Conservation (phyloP, 92 coral and sea anemone genomes). For the Porites rus region DNA sequence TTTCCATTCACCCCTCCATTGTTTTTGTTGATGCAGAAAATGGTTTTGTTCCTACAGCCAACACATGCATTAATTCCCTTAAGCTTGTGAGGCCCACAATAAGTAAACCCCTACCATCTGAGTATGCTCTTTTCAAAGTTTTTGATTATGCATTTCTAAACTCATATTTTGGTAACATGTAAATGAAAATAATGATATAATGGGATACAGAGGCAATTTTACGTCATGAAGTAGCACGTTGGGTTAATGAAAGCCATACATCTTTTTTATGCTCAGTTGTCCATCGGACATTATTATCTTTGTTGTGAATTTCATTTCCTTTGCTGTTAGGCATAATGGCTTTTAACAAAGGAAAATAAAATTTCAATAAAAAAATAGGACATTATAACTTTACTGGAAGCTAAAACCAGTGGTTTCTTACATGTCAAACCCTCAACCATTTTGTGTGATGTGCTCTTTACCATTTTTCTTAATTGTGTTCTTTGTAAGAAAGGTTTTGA, state of each 20-base stretch:
- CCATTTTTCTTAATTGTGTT: conserved; percentile 27
- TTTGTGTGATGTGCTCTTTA: conserved; percentile 44
- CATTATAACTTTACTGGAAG: background rate
- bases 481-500: too few relatives aligned
- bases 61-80: too few relatives aligned
- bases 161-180: conserved; percentile 65
- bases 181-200: background rate
- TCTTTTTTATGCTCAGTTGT: too few relatives aligned
- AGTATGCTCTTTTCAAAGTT: conserved; percentile 32
- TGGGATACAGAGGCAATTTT: too few relatives aligned
- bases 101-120: too few relatives aligned
- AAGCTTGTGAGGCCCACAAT: too few relatives aligned
- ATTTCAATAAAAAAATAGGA: background rate
- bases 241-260: too few relatives aligned
- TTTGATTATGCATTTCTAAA: conserved; percentile 68
- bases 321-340: conserved; percentile 33
- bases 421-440: too few relatives aligned
- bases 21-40: too few relatives aligned
- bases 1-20: conserved; percentile 52
- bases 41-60: too few relatives aligned
- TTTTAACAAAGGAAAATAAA: background rate
- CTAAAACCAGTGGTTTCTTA: too few relatives aligned
- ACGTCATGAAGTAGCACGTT: too few relatives aligned
- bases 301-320: background rate
- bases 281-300: conserved; percentile 22